Conservation (phyloP, 1,140 invertebrate genomes). For the Drosophila melanica region DNA sequence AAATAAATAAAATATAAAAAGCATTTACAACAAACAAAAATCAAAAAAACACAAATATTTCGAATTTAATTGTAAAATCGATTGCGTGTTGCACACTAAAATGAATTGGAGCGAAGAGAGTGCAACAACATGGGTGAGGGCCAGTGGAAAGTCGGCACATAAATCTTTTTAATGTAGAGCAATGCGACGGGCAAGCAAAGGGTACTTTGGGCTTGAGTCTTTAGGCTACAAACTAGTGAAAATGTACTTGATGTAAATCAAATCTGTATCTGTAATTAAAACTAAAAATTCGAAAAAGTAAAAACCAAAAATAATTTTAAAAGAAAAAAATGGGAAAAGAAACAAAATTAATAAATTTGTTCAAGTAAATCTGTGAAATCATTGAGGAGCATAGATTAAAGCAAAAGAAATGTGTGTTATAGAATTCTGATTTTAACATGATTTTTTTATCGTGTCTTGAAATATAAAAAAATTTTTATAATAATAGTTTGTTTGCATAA, state of each 20-base stretch:
- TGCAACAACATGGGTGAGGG: background rate
- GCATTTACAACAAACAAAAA: conserved; percentile 12
- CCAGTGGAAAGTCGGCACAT: background rate
- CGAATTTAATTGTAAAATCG: conserved; percentile 44
- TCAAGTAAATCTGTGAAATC: no score
- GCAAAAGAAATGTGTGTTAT: no score
- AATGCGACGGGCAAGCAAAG: background rate
- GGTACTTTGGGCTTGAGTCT: background rate
- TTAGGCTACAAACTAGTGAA: background rate
- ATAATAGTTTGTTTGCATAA: no score
- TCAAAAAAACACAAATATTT: conserved; percentile 14
- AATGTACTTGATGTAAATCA: background rate
- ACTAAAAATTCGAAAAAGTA: background rate
- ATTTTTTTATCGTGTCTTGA: no score
- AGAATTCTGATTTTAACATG: no score
- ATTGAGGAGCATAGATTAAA: no score
- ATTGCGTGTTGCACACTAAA: conserved; percentile 35
- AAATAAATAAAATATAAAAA: conserved; percentile 13
- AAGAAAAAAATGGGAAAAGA: background rate
- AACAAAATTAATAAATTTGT: background rate
- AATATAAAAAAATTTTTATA: no score
- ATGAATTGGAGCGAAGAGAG: conserved; percentile 29
- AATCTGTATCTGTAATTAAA: background rate
- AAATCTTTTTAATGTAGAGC: conserved; percentile 27
- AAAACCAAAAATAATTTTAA: background rate